A percentile compares a stretch with the other conserved stretches of the same genome.
phyloP scores from a whole-genome alignment of 2,797 vertebrate species.

The Carcharodon carcharias region DNA sequence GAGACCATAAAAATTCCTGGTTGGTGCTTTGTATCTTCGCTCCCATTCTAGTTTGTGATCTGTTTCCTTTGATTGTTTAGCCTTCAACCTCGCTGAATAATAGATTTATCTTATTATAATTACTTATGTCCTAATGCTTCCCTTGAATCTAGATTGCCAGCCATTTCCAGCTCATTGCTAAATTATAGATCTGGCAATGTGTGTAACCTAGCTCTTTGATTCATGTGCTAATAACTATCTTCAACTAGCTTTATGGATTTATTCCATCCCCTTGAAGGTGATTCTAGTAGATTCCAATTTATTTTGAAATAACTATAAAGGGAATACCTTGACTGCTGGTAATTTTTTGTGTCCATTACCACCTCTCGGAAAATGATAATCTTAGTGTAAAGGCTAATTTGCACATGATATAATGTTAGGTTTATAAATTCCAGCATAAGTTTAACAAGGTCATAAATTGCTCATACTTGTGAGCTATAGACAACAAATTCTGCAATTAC shows the following conservation, averaged over 20 bases:
- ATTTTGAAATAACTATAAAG: not conserved
- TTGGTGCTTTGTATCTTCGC: not conserved
- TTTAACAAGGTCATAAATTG: not conserved
- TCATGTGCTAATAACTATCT: not conserved
- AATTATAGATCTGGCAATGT: conserved; percentile 8
- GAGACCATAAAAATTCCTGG: not conserved
- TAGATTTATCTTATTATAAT: conserved; percentile 23
- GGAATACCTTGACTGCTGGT: not conserved
- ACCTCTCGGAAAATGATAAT: not conserved
- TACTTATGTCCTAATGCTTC: not conserved
- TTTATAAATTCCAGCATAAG: not conserved
- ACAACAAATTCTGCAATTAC: not conserved
- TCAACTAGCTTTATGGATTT: not conserved
- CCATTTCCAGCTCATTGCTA: conserved; percentile 8
- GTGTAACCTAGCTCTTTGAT: not conserved
- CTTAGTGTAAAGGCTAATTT: not conserved
- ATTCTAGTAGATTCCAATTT: conserved; percentile 5
- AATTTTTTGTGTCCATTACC: not conserved
- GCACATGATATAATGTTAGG: not conserved
- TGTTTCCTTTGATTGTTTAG: not conserved
- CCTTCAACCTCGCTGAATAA: not conserved
- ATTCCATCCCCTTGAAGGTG: conserved; percentile 19
- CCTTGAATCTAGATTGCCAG: not conserved
- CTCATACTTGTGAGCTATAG: not conserved
- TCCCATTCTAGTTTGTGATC: not conserved